phyloP scores from a whole-genome alignment of 2,797 vertebrate genomes.

The Acipenser transmontanus region DNA sequence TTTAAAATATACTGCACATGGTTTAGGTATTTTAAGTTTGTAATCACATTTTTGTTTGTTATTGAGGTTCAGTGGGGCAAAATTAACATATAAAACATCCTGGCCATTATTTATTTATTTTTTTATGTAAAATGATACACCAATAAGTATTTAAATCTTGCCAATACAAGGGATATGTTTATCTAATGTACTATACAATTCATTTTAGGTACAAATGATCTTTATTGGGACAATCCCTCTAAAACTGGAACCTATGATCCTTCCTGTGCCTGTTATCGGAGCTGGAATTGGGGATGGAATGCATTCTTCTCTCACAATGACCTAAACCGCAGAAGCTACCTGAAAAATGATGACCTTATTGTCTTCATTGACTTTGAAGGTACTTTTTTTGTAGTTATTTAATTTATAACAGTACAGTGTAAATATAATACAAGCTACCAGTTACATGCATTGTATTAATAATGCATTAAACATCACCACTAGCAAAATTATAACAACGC shows the following conservation, averaged over 20 bases:
- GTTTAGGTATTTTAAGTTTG: too few relatives aligned
- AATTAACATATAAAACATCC: background rate
- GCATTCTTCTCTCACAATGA: slow-evolving; percentile 67
- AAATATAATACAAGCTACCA: background rate
- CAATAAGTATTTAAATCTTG: background rate
- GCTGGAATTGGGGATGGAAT: slow-evolving; percentile 48
- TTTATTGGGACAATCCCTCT: slow-evolving; percentile 69
- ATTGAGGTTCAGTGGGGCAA: slow-evolving; percentile 19
- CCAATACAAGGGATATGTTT: background rate
- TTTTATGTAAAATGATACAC: too few relatives aligned
- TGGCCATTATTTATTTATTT: background rate
- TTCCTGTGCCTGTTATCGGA: slow-evolving; percentile 52
- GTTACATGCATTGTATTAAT: background rate
- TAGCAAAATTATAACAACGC: too few relatives aligned
- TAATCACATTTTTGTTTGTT: slow-evolving; percentile 3
- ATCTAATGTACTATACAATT: background rate
- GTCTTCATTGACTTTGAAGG: slow-evolving; percentile 77
- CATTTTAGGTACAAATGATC: slow-evolving; percentile 24
- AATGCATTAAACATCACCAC: background rate
- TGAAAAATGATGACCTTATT: slow-evolving; percentile 81
- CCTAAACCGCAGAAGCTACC: slow-evolving; percentile 60
- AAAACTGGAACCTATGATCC: slow-evolving; percentile 42
- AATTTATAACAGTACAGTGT: background rate
- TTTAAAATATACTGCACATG: background rate
- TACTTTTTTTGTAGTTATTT: slow-evolving; percentile 29